Evolutionary conservation across 2,797 vertebrate genomes (phyloP).

Genomic region (Lagodon rhomboides): DNA sequence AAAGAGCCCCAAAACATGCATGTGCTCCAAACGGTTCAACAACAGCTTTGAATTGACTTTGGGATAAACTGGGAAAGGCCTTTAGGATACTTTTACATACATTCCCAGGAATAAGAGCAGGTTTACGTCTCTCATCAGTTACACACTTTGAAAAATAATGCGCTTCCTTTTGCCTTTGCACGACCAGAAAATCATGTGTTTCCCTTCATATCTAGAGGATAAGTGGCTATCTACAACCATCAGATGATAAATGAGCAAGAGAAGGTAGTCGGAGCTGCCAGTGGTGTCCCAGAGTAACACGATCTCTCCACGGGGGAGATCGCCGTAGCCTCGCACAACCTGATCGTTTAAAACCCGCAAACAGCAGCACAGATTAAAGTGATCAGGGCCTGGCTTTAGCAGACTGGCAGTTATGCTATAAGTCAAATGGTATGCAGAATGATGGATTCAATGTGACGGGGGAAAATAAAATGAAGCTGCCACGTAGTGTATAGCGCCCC

Average conservation of each 20-base stretch:
- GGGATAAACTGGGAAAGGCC: too few species aligned
- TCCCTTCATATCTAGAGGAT: constrained; percentile 26
- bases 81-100: too few species aligned
- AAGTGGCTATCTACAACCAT: constrained; percentile 34
- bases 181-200: constrained; percentile 9
- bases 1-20: too few species aligned
- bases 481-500: constrained; percentile 14
- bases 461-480: constrained; percentile 44
- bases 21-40: background rate
- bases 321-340: constrained; percentile 41
- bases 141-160: background rate
- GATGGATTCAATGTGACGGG: constrained; percentile 53
- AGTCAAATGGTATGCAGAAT: constrained; percentile 43
- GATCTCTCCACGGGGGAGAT: constrained; percentile 48
- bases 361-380: constrained; percentile 66
- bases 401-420: constrained; percentile 48
- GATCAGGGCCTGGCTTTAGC: constrained; percentile 63
- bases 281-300: constrained; percentile 44
- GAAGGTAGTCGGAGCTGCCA: constrained; percentile 42
- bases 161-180: background rate
- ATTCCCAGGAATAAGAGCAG: too few species aligned
- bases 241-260: constrained; percentile 49
- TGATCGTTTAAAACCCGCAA: constrained; percentile 65
- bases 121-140: background rate
- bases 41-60: background rate